Evolutionary conservation across 1,140 invertebrate species (phyloP), one percentile per base, ranked within the genome.

Genomic region (Kradibia gibbosae): DNA sequence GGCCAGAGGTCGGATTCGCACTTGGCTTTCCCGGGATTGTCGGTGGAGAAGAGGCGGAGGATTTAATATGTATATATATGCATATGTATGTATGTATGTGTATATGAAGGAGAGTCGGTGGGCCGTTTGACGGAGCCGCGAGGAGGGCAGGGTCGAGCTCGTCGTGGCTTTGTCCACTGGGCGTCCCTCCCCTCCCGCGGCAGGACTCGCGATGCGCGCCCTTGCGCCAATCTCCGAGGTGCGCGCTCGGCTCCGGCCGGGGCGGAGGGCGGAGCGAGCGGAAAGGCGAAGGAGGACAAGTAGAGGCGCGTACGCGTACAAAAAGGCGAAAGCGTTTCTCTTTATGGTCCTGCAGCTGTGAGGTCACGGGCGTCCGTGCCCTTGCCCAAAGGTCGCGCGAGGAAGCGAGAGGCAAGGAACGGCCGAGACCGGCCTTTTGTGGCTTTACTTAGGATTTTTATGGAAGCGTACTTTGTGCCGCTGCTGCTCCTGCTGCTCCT

Each of bases 331-430:
- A 34, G 34, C 28, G 28, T 62, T 62, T 53, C 20, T 75, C 73
- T 75, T 75, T 75, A 55, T 75, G 71, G 28, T 17, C 34, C 34
- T 34, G 31, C 72, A 25, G 53, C 50, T 50, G 72, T 57, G 65
- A 70, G 65, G 65, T 60, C 79, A 70, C 73, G 60, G 57, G 28
- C 57, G 28, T 62, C 57, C 34, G 28, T 65, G 77, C 82, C 72
- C 81, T 85, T 82, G 71, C 70, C 45, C 55, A 75, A 82, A 85
- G 79, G 77, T 84, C 82, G 53, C 82, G 53, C 53, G 73, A 42
- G 34, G 31, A 31, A 55, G 25, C 50, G 71, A 71, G 42, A 71
- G 42, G 1, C 67, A 45, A 45, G 36, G 36, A 28, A 73, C 28
- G 28, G 36, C 48, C 45, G 48, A 20, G n/a, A n/a, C n/a, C 28